Evolutionary conservation across 2,888 invertebrate species (phyloP), one percentile per base, ranked within the genome.

Genomic region (Scaptomyza caliginosa): DNA sequence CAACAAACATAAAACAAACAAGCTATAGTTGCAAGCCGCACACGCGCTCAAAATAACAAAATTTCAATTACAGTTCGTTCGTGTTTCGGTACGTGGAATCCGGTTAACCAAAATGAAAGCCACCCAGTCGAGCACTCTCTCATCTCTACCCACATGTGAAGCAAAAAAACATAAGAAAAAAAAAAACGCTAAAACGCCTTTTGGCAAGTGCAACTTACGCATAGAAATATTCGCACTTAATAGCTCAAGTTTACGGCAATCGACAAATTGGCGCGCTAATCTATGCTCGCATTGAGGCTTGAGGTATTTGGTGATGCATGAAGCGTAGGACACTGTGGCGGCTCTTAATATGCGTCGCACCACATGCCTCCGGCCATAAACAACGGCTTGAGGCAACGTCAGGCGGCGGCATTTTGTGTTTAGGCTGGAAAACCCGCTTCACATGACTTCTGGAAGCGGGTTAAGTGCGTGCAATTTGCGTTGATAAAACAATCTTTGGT

Each of bases 401-500:
- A 21, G 52, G 49, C 67, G 67, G 60, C 51, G 36, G 36, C 55
- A 55, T 66, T 57, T 26, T 46, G 36, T 46, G 38, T 34, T 34
- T 39, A 32, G 46, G 69, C 39, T 68, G 56, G 66, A 69, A 73
- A 75, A 73, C 72, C 75, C 79, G 85, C 78, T 79, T 78, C 40
- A 85, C 62, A 72, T 82, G 13, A 57, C 67, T 69, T 66, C 78
- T 85, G 80, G 77, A 85, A 84, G 84, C 84, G 84, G 86, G 88
- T 88, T 84, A 84, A 88, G 84, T 84, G 88, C 86, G 83, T 87
- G 87, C 87, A 87, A 82, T 87, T 87, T 77, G 70, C 65, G 79
- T 58, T 76, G 84, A 88, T 85, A 85, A 88, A 73, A 34, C 34
- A 34, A 65, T 43, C 52, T 52, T 28, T 38, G 56, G 62, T 50